These are phyloP conservation scores for Anhinga rufa DNA, from an alignment of 2,113 vertebrate species.

Conservation along the genomic window DNA sequence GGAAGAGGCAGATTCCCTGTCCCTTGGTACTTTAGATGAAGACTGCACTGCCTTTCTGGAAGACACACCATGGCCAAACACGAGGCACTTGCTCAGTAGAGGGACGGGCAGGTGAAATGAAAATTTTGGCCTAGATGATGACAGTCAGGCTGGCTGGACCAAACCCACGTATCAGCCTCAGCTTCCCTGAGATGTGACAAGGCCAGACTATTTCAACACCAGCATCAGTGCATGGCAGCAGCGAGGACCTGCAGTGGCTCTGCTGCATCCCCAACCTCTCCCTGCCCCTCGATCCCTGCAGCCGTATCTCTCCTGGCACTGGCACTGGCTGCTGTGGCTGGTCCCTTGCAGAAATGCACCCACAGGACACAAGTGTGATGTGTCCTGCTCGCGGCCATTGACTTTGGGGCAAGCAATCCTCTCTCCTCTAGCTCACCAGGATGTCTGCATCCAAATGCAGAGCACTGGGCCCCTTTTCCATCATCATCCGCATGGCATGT, in stretches of 20 bases:
- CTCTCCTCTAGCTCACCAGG: background rate
- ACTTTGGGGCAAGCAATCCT: no score
- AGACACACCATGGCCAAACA: background rate
- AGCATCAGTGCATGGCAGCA: background rate
- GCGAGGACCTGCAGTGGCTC: background rate
- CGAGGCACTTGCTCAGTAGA: background rate
- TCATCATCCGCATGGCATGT: accelerated
- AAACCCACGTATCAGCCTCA: background rate
- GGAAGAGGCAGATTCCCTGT: background rate
- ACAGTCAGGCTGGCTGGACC: background rate
- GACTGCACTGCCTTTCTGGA: background rate
- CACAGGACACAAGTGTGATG: background rate
- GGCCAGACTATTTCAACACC: background rate
- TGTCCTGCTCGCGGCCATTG: background rate
- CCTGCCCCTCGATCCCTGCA: background rate
- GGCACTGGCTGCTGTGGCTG: background rate
- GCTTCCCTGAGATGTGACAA: background rate
- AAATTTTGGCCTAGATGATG: background rate
- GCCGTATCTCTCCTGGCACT: background rate
- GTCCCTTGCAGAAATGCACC: background rate
- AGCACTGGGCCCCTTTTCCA: background rate
- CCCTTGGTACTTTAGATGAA: background rate
- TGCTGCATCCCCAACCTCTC: accelerated
- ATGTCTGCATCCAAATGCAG: background rate
- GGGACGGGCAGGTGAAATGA: background rate